Percentiles rank a stretch among this genome's conserved stretches.
Conservation (phyloP, 2,113 vertebrate genomes). For the Planiliza haematocheilus region DNA sequence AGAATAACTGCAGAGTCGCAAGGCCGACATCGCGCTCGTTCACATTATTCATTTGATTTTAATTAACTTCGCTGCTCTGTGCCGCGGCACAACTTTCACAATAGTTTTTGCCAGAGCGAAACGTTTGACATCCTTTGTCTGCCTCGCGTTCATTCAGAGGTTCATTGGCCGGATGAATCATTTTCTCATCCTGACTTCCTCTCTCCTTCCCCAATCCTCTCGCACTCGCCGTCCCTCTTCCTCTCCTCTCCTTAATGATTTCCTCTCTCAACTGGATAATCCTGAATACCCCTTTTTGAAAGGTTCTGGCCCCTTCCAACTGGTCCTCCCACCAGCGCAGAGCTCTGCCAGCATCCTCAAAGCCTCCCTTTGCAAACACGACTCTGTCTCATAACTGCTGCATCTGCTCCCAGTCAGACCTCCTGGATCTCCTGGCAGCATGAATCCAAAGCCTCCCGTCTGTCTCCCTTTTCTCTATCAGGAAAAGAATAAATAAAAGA, state of each 20-base stretch:
- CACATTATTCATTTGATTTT: not conserved
- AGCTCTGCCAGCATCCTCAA: slow-evolving; percentile 69
- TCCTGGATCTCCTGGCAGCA: slow-evolving; percentile 67
- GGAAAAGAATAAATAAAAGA: slow-evolving; percentile 33
- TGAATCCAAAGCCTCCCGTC: slow-evolving; percentile 61
- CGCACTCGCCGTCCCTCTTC: slow-evolving; percentile 33
- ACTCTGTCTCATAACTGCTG: slow-evolving; percentile 69
- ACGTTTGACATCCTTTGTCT: slow-evolving; percentile 33
- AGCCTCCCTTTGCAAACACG: slow-evolving; percentile 66
- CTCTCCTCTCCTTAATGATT: slow-evolving; percentile 61
- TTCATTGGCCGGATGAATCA: slow-evolving; percentile 24
- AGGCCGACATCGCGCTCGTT: not conserved
- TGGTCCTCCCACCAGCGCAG: slow-evolving; percentile 66
- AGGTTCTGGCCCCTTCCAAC: slow-evolving; percentile 64
- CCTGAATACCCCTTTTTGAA: slow-evolving; percentile 62
- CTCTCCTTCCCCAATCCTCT: slow-evolving; percentile 29
- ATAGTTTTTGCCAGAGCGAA: not conserved
- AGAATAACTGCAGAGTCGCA: not conserved
- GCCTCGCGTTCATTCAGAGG: slow-evolving; percentile 16
- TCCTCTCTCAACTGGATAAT: slow-evolving; percentile 65
- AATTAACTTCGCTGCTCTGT: slow-evolving; percentile 2
- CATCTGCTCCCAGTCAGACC: slow-evolving; percentile 78
- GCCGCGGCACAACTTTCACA: slow-evolving; percentile 15
- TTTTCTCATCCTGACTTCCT: slow-evolving; percentile 46
- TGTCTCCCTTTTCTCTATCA: slow-evolving; percentile 47